Evolutionary conservation across 2,113 vertebrate species (phyloP).

Genomic region (Ramphastos sulfuratus): DNA sequence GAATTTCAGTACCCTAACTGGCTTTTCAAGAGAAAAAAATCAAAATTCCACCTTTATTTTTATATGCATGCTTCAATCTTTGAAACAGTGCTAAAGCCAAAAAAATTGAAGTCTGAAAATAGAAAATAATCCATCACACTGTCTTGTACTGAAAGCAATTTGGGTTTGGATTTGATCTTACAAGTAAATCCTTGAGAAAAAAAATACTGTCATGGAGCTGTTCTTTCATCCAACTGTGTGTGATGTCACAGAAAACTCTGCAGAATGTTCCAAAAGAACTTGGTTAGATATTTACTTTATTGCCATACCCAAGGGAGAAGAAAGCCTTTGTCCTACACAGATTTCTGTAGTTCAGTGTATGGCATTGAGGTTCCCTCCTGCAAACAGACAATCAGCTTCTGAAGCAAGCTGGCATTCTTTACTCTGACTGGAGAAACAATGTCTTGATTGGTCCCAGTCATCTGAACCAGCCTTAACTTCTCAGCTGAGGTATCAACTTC

Average conservation of each 20-base stretch:
- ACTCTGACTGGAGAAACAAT: neutral
- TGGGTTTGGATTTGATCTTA: constrained; percentile 26
- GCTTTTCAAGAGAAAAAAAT: constrained; percentile 6
- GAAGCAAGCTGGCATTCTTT: neutral
- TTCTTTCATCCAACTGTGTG: constrained; percentile 39
- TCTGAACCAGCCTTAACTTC: fast-evolving
- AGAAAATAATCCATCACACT: constrained; percentile 16
- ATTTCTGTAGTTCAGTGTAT: constrained; percentile 1
- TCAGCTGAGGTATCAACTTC: neutral
- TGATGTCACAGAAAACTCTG: constrained; percentile 14
- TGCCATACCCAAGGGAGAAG: neutral
- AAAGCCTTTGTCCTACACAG: neutral
- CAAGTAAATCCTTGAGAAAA: neutral
- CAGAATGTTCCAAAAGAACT: constrained; percentile 24
- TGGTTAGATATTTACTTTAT: constrained; percentile 34
- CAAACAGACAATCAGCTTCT: neutral
- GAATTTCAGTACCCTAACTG: neutral
- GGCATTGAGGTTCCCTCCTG: neutral
- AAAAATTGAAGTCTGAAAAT: neutral
- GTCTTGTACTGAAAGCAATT: constrained; percentile 11
- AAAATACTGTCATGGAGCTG: neutral
- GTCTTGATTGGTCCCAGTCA: neutral
- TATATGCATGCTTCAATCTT: neutral
- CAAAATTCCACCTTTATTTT: neutral
- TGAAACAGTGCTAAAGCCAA: neutral